Base-by-base conservation (phyloP, 92 coral and sea anemone genomes). In the Epizoanthus stellaris region DNA sequence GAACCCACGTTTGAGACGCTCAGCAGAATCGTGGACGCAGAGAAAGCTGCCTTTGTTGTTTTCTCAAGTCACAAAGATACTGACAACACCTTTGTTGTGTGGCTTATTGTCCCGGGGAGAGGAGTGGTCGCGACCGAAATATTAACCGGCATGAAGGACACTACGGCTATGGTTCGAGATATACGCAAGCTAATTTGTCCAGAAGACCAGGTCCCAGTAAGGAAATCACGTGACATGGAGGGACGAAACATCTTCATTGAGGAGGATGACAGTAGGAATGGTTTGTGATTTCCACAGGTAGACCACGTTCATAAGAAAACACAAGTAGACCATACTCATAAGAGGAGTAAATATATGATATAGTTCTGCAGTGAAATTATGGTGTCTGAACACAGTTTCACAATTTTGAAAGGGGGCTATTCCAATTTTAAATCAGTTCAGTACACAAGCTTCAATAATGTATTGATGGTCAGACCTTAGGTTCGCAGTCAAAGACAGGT, bases 151-250 rank as follows among this genome's bases (percentile, higher is more conserved):
- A 16, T 75, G 13, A 67, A 9, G n/a, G 42, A 59, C 14, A 20
- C 21, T n/a, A 17, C 81, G 3, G 12, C 36, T 7, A 23, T 59
- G 34, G 53, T 76, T 17, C 68, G 30, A 42, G 81, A 57, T 17
- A 42, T 76, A 40, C 40, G 81, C 23, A 59, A 15, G 34, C 13
- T 6, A 34, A 76, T 76, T 34, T 76, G 81, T 42, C 81, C 81
- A 38, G 9, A 2, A 9, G 81, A 76, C 66, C 19, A 4, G 69
- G 81, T 76, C 40, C 69, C 81, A 14, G 69, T 76, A 57, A 52
- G 68, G 13, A 76, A 76, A 59, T 59, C 81, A 6, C 65, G 81
- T 54, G 63, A 59, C 25, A 76, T 76, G 16, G 5, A 76, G 20
- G 69, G 59, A 59, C 38, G 81, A 7, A 76, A 76, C 57, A 15